phyloP scores from a whole-genome alignment of 2,888 invertebrate species.

The Conchocele bisecta region DNA sequence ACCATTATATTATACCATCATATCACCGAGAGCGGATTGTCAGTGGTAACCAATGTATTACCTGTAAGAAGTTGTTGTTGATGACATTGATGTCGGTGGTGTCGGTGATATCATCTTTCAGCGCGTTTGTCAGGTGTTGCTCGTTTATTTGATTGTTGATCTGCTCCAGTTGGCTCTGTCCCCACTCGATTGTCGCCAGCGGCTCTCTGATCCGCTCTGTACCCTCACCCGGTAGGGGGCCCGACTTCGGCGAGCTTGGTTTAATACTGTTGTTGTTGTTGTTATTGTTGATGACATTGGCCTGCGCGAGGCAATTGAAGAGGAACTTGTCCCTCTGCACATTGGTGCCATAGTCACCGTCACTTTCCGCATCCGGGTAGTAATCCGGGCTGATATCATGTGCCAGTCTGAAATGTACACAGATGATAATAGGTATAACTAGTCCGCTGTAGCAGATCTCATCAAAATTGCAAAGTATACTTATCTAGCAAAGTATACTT shows the following conservation, averaged over 20 bases:
- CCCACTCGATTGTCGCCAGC: slow-evolving; percentile 51
- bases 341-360: slow-evolving; percentile 52
- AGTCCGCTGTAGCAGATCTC: too few species aligned
- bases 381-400: slow-evolving; percentile 72
- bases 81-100: slow-evolving; percentile 48
- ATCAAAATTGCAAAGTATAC: too few species aligned
- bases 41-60: slow-evolving; percentile 1
- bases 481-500: too few species aligned
- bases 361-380: slow-evolving; percentile 55
- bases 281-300: slow-evolving; percentile 35
- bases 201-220: slow-evolving; percentile 47
- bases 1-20: background rate
- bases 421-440: background rate
- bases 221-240: slow-evolving; percentile 36
- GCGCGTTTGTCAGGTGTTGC: slow-evolving; percentile 54
- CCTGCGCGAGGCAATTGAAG: slow-evolving; percentile 58
- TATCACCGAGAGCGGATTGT: background rate
- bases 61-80: slow-evolving; percentile 57
- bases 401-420: slow-evolving; percentile 60
- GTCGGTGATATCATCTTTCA: slow-evolving; percentile 37
- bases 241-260: slow-evolving; percentile 36
- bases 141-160: slow-evolving; percentile 68
- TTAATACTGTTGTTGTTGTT: slow-evolving; percentile 53
- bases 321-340: slow-evolving; percentile 60
- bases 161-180: slow-evolving; percentile 62